Conservation (phyloP, 2,113 vertebrate species). For the Brachionichthys hirsutus region DNA sequence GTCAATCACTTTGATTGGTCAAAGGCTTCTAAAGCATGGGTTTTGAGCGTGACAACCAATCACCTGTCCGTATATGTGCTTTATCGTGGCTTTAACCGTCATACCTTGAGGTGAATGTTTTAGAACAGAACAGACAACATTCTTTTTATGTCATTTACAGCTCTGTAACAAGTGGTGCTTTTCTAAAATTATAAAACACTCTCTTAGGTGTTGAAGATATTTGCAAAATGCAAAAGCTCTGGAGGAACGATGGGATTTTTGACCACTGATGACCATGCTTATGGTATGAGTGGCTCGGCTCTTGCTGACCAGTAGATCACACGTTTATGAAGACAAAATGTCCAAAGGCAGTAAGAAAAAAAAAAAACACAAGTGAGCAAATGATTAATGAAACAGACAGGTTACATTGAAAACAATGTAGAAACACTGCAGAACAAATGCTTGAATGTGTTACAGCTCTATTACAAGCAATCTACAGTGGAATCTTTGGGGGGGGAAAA, state of each 20-base stretch:
- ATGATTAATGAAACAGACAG: constrained; percentile 28
- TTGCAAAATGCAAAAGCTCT: constrained; percentile 23
- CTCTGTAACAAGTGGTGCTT: not conserved
- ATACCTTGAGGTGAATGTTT: too few relatives aligned
- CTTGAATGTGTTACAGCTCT: constrained; percentile 25
- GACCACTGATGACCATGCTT: constrained; percentile 36
- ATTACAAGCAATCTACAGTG: constrained; percentile 53
- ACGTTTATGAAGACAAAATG: constrained; percentile 36
- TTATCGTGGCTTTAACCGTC: too few relatives aligned
- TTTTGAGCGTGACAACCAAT: not conserved
- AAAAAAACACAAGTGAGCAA: constrained; percentile 4
- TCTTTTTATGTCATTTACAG: not conserved
- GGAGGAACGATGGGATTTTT: constrained; percentile 6
- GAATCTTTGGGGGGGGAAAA: constrained; percentile 19
- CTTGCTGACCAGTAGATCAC: constrained; percentile 47
- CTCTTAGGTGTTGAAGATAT: not conserved
- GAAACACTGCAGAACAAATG: constrained; percentile 29
- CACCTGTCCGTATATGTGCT: too few relatives aligned
- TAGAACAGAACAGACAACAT: not conserved
- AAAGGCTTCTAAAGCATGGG: not conserved
- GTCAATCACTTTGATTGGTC: constrained; percentile 4
- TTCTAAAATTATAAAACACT: constrained; percentile 18
- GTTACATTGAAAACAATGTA: constrained; percentile 33
- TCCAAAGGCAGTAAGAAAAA: constrained; percentile 19
- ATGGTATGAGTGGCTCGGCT: constrained; percentile 16